These are phyloP conservation scores for Ennomos erosarius DNA, from an alignment of 2,888 invertebrate genomes.

Conservation along the genomic window DNA sequence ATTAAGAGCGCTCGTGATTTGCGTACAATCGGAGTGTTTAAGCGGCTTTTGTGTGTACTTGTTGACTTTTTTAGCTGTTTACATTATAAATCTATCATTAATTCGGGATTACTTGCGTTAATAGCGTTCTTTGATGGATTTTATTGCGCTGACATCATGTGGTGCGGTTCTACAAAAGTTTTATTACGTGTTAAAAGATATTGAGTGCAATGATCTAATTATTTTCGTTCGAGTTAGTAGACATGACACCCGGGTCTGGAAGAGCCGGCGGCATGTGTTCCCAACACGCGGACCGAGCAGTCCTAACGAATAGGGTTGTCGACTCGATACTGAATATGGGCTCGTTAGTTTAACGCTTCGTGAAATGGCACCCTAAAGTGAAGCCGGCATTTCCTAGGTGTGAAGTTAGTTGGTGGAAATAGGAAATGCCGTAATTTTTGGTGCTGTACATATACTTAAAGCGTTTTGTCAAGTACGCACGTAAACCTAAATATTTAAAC, in stretches of 20 bases:
- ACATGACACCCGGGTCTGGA: slow-evolving; percentile 57
- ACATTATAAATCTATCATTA: slow-evolving; percentile 40
- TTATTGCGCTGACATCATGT: slow-evolving; percentile 40
- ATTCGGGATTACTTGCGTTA: slow-evolving; percentile 30
- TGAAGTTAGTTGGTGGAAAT: slow-evolving; percentile 39
- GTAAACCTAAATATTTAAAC: too few relatives aligned
- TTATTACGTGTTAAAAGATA: slow-evolving; percentile 60
- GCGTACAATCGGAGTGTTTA: slow-evolving; percentile 53
- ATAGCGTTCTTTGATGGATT: slow-evolving; percentile 36
- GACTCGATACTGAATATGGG: slow-evolving; percentile 50
- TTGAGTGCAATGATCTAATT: slow-evolving; percentile 65
- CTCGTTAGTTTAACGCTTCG: slow-evolving; percentile 58
- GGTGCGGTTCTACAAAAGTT: slow-evolving; percentile 47
- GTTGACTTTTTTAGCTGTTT: slow-evolving; percentile 36
- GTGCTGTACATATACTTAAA: too few relatives aligned
- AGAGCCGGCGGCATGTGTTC: slow-evolving; percentile 43
- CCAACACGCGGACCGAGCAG: slow-evolving; percentile 39
- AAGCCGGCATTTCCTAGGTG: slow-evolving; percentile 36
- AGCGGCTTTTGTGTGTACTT: slow-evolving; percentile 19
- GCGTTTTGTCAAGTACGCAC: too few relatives aligned
- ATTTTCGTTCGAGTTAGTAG: slow-evolving; percentile 61
- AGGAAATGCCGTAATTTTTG: slow-evolving; percentile 8
- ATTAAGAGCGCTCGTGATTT: slow-evolving; percentile 53
- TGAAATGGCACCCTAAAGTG: slow-evolving; percentile 51
- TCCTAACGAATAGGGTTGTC: slow-evolving; percentile 66